A percentile compares a stretch with the other conserved stretches of the same genome.
phyloP scores from a whole-genome alignment of 1,140 invertebrate genomes.

The Heliconius eleuchia region DNA sequence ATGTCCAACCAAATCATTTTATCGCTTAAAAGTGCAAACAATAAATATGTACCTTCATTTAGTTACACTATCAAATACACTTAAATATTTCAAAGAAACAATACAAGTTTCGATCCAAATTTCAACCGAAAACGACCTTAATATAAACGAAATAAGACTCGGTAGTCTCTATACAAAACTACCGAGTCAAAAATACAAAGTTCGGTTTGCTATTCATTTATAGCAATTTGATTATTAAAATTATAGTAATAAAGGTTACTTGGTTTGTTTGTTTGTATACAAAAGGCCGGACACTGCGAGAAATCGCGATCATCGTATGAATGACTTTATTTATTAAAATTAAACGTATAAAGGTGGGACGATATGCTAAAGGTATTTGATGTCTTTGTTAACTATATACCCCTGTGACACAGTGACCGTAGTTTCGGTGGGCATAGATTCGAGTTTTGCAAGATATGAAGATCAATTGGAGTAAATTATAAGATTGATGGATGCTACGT shows the following conservation, averaged over 20 bases:
- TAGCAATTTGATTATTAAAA: constrained; percentile 24
- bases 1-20: constrained; percentile 22
- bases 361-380: constrained; percentile 41
- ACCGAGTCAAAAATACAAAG: not conserved
- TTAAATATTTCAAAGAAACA: constrained; percentile 26
- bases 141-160: not conserved
- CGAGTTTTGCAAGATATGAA: too few relatives aligned
- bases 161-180: not conserved
- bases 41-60: constrained; percentile 40
- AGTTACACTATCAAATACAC: constrained; percentile 41
- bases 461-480: too few relatives aligned
- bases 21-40: constrained; percentile 46
- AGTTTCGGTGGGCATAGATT: not conserved
- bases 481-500: too few relatives aligned
- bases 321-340: constrained; percentile 72
- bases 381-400: constrained; percentile 13
- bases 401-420: not conserved
- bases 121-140: constrained; percentile 15
- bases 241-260: constrained; percentile 20
- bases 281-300: constrained; percentile 39
- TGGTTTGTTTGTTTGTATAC: constrained; percentile 22
- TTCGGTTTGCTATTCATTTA: not conserved
- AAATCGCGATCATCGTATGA: constrained; percentile 58
- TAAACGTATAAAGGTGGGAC: constrained; percentile 48
- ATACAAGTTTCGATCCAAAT: not conserved